These are phyloP conservation scores for Erynnis tages DNA, from an alignment of 2,888 invertebrate genomes.

Conservation along the genomic window DNA sequence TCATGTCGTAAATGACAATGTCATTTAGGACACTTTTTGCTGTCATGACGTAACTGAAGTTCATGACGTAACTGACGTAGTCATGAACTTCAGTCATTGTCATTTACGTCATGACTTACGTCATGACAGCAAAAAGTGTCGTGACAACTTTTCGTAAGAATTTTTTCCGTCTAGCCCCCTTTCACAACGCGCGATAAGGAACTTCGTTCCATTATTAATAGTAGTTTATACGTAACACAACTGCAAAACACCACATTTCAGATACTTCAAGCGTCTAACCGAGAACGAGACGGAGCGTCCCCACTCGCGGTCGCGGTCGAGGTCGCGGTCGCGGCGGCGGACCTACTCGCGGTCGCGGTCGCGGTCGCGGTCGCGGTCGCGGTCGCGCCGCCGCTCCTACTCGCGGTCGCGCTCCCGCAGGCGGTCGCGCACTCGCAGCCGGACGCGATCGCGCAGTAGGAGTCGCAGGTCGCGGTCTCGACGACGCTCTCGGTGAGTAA, in stretches of 20 bases:
- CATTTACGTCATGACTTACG: no score
- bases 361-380: slow-evolving; percentile 52
- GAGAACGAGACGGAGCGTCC: slow-evolving; percentile 75
- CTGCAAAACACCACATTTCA: slow-evolving; percentile 35
- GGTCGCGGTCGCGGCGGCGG: slow-evolving; percentile 43
- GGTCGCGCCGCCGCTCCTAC: slow-evolving; percentile 41
- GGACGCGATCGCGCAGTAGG: slow-evolving; percentile 37
- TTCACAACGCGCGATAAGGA: no score
- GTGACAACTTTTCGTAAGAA: no score
- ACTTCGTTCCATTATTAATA: no score
- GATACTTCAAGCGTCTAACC: slow-evolving; percentile 83
- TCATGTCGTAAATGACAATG: no score
- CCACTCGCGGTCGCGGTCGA: slow-evolving; percentile 44
- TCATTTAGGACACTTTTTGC: no score
- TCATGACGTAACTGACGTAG: no score
- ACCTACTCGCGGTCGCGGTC: slow-evolving; percentile 41
- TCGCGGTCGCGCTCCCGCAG: slow-evolving; percentile 50
- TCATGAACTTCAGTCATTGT: no score
- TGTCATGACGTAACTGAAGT: no score
- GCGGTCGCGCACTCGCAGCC: slow-evolving; percentile 48
- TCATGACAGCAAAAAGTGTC: no score
- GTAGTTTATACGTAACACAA: no score
- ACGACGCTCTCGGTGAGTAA: slow-evolving; percentile 42
- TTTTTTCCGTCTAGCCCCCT: no score
- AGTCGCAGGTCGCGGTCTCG: slow-evolving; percentile 42